A percentile compares a stretch with the other conserved stretches of the same genome.
phyloP scores from a whole-genome alignment of 92 coral and sea anemone genomes.

The Parazoanthus swiftii region DNA sequence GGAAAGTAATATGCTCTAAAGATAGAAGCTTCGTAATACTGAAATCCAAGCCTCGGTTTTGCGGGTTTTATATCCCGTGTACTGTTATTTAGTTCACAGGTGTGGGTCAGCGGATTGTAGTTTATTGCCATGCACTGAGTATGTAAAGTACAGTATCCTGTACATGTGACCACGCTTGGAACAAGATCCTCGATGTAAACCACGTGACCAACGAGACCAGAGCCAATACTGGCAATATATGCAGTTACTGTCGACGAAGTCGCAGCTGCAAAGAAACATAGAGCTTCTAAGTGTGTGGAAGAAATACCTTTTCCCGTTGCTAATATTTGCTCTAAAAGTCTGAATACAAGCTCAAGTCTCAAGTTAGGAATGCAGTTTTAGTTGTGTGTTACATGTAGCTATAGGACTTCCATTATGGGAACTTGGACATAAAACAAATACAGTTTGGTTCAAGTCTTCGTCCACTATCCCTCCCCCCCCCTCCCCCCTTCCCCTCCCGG shows the following conservation, averaged over 20 bases:
- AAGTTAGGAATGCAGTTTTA: no score
- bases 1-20: not conserved
- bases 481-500: no score
- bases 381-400: no score
- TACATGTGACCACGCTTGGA: not conserved
- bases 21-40: constrained; percentile 3
- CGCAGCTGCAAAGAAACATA: not conserved
- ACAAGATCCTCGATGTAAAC: not conserved
- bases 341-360: no score
- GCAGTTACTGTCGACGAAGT: not conserved
- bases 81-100: constrained; percentile 22
- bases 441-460: no score
- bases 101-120: constrained; percentile 14
- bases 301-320: not conserved
- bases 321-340: not conserved
- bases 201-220: constrained; percentile 21
- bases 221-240: not conserved
- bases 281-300: not conserved
- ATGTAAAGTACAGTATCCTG: constrained; percentile 18
- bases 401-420: no score
- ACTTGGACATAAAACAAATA: no score
- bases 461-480: no score
- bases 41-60: constrained; percentile 4
- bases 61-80: not conserved
- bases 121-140: constrained; percentile 5